These are phyloP conservation scores for Prostheceraeus crozeri DNA, from an alignment of 2,888 invertebrate genomes.

Conservation along the genomic window DNA sequence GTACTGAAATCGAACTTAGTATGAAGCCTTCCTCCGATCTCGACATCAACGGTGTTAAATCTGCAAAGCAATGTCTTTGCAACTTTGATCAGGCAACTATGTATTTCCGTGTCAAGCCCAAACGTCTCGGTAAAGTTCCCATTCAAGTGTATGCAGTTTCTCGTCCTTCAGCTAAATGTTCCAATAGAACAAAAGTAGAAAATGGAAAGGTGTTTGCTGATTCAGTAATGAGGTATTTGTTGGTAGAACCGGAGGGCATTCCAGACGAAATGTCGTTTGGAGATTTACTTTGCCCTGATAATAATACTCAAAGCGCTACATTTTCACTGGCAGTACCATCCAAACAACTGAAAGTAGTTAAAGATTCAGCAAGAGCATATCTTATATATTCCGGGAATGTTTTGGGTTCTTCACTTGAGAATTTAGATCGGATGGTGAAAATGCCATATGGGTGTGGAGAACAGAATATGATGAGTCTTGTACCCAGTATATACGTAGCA, in stretches of 20 bases:
- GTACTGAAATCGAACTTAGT: slow-evolving; percentile 13
- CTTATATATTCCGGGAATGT: slow-evolving; percentile 21
- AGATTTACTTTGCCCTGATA: slow-evolving; percentile 15
- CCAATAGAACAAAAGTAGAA: slow-evolving; percentile 18
- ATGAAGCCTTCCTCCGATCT: neutral
- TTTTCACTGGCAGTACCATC: neutral
- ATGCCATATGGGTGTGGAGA: slow-evolving; percentile 26
- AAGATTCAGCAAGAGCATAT: slow-evolving; percentile 8
- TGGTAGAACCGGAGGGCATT: slow-evolving; percentile 18
- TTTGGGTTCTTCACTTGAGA: slow-evolving; percentile 9
- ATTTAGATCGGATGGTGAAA: slow-evolving; percentile 15
- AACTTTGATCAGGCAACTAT: slow-evolving; percentile 19
- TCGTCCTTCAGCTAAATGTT: slow-evolving; percentile 20
- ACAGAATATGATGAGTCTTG: slow-evolving; percentile 25
- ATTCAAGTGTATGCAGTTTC: slow-evolving; percentile 21
- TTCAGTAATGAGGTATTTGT: slow-evolving; percentile 19
- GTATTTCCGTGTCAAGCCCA: slow-evolving; percentile 31
- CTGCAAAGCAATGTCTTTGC: slow-evolving; percentile 28
- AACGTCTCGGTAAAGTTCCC: slow-evolving; percentile 21
- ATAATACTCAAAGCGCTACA: neutral
- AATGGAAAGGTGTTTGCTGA: slow-evolving; percentile 18
- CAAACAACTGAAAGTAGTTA: neutral
- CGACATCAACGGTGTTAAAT: neutral
- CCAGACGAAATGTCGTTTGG: slow-evolving; percentile 2
- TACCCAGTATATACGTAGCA: slow-evolving; percentile 25